A percentile compares a stretch with the other conserved stretches of the same genome.
These are phyloP conservation scores for Athalia cordata DNA, from an alignment of 2,888 invertebrate genomes.

Conservation along the genomic window DNA sequence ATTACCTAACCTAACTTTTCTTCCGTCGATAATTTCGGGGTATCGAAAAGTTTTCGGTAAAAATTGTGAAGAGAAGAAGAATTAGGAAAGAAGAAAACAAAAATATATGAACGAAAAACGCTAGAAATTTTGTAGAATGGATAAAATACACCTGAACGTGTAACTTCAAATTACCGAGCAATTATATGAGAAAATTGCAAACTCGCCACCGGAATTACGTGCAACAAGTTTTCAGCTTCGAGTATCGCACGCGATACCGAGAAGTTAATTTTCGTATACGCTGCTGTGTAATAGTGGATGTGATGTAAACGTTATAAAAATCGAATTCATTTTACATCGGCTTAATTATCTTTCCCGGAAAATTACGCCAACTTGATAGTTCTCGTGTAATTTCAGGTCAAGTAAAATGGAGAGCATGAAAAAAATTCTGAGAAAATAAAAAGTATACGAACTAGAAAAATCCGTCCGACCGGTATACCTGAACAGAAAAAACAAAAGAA, in stretches of 20 bases:
- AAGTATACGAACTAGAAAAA: neutral
- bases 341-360: neutral
- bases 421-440: neutral
- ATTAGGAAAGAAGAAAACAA: neutral
- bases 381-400: neutral
- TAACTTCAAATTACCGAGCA: no score
- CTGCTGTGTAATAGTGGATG: no score
- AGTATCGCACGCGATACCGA: no score
- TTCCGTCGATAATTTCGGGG: neutral
- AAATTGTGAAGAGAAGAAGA: neutral
- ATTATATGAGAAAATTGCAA: no score
- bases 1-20: neutral
- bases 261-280: no score
- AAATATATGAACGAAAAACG: neutral
- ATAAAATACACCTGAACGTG: neutral
- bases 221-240: no score
- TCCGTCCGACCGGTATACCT: constrained; percentile 13
- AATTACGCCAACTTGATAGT: neutral
- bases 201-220: no score
- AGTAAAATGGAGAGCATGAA: neutral
- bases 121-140: no score
- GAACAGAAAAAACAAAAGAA: neutral
- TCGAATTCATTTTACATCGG: no score
- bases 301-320: no score
- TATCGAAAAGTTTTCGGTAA: neutral